Evolutionary conservation across 2,797 vertebrate species (phyloP), one percentile per base, ranked within the genome.

Genomic region (Oreochromis mossambicus): DNA sequence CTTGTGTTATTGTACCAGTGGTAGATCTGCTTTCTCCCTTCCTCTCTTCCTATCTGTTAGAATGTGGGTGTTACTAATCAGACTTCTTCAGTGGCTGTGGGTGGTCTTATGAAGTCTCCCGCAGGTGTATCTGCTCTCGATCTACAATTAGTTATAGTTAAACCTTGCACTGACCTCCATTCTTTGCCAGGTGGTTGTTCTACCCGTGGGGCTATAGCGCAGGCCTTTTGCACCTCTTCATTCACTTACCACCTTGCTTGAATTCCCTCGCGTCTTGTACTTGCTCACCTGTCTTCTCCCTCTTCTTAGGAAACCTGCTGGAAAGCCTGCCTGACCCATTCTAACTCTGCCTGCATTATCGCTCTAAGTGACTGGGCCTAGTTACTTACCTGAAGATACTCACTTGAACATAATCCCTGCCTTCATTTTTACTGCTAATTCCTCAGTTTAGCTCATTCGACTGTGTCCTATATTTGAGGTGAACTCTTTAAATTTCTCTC

Each of bases 21-120:
- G 6, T 36, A 19, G 17, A n/a, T 61, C 17, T 61, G 58, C 29
- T 36, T 0, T 0, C 63, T 21, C 1, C 0, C 36, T 24, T 68
- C 19, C 36, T 66, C 21, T 5, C n/a, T 12, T 21, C 11, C 11
- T 24, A 2, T 41, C 63, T 41, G 36, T 4, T 14, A 24, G n/a
- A 68, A 0, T 43, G 12, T 68, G 13, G 5, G 2, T 43, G n/a
- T 68, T 43, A 68, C 32, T 36, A 63, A 63, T 34, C 63, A 68
- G 36, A 38, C n/a, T 24, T 38, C n/a, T 43, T 14, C 36, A 0
- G n/a, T 41, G 36, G 2, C 21, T 43, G 36, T 41, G 36, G 36
- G 36, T 68, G 13, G 36, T 24, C 63, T 68, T 9, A 24, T 38
- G n/a, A 43, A 43, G 36, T 43, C 63, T 68, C 13, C 63, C 9